Percentiles rank a stretch among this genome's conserved stretches.
Conservation (phyloP, 2,797 vertebrate species). For the Tenualosa ilisha region DNA sequence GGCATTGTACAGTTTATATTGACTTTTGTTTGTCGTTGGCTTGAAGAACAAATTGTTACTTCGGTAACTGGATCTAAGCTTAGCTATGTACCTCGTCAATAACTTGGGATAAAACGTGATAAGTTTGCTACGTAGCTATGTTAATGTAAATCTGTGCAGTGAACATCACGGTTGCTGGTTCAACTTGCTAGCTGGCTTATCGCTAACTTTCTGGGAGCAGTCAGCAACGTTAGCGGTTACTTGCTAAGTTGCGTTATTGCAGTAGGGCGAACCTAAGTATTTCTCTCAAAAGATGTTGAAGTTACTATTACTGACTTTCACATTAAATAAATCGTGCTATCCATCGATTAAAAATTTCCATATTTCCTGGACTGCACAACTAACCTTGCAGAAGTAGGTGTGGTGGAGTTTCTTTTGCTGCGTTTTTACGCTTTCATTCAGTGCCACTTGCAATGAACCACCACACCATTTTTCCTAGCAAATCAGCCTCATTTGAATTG, state of each 20-base stretch:
- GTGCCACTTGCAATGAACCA: no score
- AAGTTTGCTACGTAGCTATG: no score
- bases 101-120: not conserved
- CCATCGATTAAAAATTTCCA: not conserved
- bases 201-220: not conserved
- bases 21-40: not conserved
- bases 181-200: not conserved
- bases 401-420: not conserved
- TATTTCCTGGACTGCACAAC: not conserved
- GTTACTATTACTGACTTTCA: not conserved
- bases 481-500: not conserved
- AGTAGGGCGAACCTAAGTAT: conserved; percentile 19
- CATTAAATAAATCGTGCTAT: not conserved
- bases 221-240: not conserved
- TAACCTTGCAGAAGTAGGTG: not conserved
- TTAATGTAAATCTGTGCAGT: no score
- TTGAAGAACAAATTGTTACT: conserved; percentile 36
- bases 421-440: not conserved
- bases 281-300: not conserved
- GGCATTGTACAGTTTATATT: not conserved
- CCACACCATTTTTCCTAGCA: no score
- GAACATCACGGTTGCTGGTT: not conserved
- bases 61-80: conserved; percentile 41
- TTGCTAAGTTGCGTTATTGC: not conserved
- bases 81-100: not conserved